Conservation (phyloP, 2,797 vertebrate genomes). For the Phataginus tetradactyla region DNA sequence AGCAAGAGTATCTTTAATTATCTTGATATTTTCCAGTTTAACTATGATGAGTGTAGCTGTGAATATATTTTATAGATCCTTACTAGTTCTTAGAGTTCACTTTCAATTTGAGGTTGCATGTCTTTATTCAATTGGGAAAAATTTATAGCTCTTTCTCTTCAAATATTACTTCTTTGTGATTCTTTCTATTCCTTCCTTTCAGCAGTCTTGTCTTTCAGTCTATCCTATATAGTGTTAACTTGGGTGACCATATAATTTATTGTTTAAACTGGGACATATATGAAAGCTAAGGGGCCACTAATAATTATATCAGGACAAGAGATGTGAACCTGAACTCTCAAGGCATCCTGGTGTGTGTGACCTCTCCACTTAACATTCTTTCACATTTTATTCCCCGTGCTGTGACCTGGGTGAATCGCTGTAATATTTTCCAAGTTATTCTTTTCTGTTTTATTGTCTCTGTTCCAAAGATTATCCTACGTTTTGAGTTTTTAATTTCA, state of each 20-base stretch:
- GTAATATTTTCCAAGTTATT: slow-evolving; percentile 5
- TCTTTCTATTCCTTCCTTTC: background rate
- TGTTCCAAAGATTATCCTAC: background rate
- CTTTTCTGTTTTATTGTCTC: background rate
- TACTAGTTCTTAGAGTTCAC: background rate
- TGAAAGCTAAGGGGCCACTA: background rate
- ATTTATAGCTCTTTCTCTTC: background rate
- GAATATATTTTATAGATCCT: background rate
- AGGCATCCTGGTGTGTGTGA: background rate
- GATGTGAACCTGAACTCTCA: background rate
- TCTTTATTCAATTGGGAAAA: slow-evolving; percentile 20
- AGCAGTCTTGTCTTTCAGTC: background rate
- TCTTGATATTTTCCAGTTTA: background rate
- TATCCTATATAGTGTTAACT: background rate
- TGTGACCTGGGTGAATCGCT: background rate
- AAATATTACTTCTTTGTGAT: background rate
- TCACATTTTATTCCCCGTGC: background rate
- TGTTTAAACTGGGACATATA: background rate
- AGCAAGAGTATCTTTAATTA: background rate
- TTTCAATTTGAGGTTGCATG: background rate
- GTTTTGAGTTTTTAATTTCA: background rate
- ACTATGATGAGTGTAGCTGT: background rate
- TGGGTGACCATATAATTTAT: background rate
- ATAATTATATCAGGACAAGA: background rate
- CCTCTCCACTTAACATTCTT: background rate